phyloP scores from a whole-genome alignment of 2,797 vertebrate species.

The Sebastiscus tertius region DNA sequence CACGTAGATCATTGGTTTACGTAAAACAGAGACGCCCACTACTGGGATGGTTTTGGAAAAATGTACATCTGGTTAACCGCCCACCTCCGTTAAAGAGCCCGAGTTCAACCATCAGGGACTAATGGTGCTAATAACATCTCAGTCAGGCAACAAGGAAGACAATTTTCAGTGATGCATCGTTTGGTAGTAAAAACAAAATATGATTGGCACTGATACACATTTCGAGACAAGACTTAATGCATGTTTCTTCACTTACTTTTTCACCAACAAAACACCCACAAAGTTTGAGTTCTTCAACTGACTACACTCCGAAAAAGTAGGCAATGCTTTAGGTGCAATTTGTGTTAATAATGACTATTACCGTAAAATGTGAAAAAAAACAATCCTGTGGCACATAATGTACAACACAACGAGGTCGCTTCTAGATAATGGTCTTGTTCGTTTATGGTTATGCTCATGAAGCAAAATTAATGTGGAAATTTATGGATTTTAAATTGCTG shows the following conservation, averaged over 20 bases:
- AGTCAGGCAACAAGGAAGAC: not conserved
- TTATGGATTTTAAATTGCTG: slow-evolving; percentile 19
- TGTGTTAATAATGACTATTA: not conserved
- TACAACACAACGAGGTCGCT: not conserved
- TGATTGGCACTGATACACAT: not conserved
- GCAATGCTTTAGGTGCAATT: not conserved
- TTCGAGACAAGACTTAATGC: not conserved
- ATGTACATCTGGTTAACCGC: not conserved
- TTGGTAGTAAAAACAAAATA: not conserved
- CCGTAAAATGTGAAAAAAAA: not conserved
- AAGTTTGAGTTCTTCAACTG: not conserved
- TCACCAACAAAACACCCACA: not conserved
- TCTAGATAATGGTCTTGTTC: not conserved
- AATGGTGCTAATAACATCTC: not conserved
- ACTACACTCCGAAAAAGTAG: not conserved
- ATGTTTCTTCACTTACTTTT: not conserved
- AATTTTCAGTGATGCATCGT: not conserved
- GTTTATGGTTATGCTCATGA: not conserved
- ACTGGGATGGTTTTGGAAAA: not conserved
- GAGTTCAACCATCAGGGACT: not conserved
- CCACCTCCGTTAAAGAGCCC: not conserved
- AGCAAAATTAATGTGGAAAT: not conserved
- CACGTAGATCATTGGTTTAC: not conserved
- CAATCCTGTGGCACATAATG: not conserved
- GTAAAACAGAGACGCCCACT: fast-evolving